phyloP scores from a whole-genome alignment of 23 tunicate genomes.

The Trididemnum miniatum region DNA sequence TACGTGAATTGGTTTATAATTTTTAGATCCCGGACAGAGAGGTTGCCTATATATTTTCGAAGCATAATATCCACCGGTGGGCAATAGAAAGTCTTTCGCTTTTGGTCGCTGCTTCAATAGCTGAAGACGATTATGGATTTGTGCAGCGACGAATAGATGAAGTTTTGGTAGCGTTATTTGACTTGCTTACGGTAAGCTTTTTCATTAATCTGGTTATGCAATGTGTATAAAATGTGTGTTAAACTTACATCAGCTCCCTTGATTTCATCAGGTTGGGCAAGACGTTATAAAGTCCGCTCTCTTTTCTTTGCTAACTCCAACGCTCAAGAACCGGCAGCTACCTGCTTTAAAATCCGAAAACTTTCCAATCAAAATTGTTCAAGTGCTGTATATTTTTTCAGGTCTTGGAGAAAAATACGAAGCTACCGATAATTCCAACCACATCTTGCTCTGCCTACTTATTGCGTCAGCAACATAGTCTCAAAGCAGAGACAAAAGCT shows the following conservation, averaged over 20 bases:
- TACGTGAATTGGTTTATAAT: too few species aligned
- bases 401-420: conserved; percentile 47
- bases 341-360: too few species aligned
- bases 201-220: not conserved
- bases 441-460: conserved; percentile 18
- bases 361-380: too few species aligned
- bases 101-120: conserved; percentile 52
- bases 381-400: too few species aligned
- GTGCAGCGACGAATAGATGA: conserved; percentile 72
- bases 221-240: too few species aligned
- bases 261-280: too few species aligned
- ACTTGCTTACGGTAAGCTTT: conserved; percentile 47
- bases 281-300: too few species aligned
- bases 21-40: conserved; percentile 32
- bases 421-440: conserved; percentile 33
- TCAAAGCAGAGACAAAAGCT: conserved; percentile 51
- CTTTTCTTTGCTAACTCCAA: too few species aligned
- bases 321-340: too few species aligned
- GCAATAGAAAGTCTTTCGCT: conserved; percentile 60
- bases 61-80: conserved; percentile 57
- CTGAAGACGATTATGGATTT: conserved; percentile 71
- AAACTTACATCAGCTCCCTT: too few species aligned
- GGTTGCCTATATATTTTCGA: conserved; percentile 43
- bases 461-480: conserved; percentile 38
- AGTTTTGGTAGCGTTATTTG: conserved; percentile 37